Conservation (phyloP, 2,888 invertebrate species). For the Pantelozetes paolii region DNA sequence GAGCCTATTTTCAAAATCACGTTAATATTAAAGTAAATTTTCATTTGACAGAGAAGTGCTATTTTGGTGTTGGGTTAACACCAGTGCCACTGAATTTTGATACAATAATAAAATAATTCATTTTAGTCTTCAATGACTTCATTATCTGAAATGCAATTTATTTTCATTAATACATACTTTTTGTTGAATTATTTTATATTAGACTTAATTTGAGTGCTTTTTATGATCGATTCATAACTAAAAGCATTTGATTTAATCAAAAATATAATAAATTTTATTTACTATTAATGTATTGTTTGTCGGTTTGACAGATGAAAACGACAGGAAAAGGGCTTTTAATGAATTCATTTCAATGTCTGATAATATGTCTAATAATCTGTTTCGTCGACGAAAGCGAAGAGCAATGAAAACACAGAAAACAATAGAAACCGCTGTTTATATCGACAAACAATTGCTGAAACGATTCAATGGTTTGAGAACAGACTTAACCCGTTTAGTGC, state of each 20-base stretch:
- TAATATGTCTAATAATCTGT: constrained; percentile 1
- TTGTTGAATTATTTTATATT: too few relatives aligned
- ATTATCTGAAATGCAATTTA: too few relatives aligned
- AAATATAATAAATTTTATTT: too few relatives aligned
- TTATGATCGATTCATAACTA: too few relatives aligned
- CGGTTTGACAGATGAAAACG: constrained; percentile 28
- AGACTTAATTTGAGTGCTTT: too few relatives aligned
- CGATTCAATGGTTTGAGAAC: constrained; percentile 46
- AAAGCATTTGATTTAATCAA: too few relatives aligned
- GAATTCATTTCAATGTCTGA: constrained; percentile 13
- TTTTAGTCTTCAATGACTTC: too few relatives aligned
- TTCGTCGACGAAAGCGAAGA: not conserved
- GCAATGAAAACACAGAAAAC: constrained; percentile 39
- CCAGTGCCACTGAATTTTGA: too few relatives aligned
- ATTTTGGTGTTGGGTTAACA: not conserved
- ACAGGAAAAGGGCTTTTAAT: constrained; percentile 34
- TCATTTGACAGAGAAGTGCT: not conserved
- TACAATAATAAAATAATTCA: too few relatives aligned
- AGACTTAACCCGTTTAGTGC: constrained; percentile 43
- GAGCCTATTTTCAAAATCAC: not conserved
- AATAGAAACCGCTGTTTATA: constrained; percentile 51
- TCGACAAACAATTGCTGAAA: constrained; percentile 49
- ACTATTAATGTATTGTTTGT: too few relatives aligned
- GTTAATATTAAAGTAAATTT: constrained; percentile 3
- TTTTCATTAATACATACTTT: too few relatives aligned